A percentile compares a stretch with the other conserved stretches of the same genome.
Evolutionary conservation across 2,797 vertebrate species (phyloP).

Genomic region (Enteromius trimaculatus): DNA sequence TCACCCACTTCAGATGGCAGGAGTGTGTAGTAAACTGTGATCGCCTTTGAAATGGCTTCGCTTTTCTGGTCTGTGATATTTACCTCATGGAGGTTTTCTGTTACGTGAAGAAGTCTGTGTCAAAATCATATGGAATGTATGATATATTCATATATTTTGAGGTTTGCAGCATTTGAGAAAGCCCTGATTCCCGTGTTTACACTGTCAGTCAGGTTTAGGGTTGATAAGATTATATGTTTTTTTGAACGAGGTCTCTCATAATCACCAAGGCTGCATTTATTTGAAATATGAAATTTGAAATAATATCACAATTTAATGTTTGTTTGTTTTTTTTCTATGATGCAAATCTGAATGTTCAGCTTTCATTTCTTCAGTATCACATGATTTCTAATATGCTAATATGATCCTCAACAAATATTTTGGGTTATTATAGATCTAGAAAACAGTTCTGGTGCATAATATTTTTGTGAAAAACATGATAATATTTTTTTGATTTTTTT

Average conservation of each 20-base stretch:
- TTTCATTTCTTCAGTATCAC: not conserved
- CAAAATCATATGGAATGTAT: not conserved
- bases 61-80: not conserved
- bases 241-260: not conserved
- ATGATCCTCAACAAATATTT: not conserved
- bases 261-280: not conserved
- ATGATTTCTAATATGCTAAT: not conserved
- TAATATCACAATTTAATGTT: not conserved
- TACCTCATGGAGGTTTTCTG: not conserved
- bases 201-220: not conserved
- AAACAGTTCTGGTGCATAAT: not conserved
- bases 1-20: conserved; percentile 46
- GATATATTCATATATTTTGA: not conserved
- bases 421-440: no score
- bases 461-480: not conserved
- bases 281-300: not conserved
- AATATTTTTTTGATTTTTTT: not conserved
- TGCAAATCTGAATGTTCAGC: not conserved
- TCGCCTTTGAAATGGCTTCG: not conserved
- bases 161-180: not conserved
- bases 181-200: not conserved
- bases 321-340: not conserved
- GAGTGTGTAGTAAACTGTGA: conserved; percentile 31
- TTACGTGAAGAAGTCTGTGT: not conserved
- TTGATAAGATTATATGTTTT: not conserved